Evolutionary conservation across 2,888 invertebrate genomes (phyloP), one percentile per base, ranked within the genome.

Genomic region (Oligia fasciuncula): DNA sequence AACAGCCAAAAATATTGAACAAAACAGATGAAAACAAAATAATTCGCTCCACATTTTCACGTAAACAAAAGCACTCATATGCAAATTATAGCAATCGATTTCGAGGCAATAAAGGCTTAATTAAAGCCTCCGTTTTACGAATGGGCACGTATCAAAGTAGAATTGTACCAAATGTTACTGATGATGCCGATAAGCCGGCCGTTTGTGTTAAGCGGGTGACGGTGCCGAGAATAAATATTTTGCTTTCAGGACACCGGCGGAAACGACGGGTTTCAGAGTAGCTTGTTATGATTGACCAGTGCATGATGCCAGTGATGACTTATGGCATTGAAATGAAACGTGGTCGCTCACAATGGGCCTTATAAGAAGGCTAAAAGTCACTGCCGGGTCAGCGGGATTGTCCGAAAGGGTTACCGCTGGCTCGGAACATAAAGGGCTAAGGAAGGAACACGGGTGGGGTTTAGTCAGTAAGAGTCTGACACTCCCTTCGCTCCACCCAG

Each of bases 21-120:
- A 80, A 80, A 84, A 75, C 80, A 81, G 69, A 79, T 84, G 83
- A 69, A 84, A 86, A 82, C 79, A 81, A 80, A 86, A 86, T 87
- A 84, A 89, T 85, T 81, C 81, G 14, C 65, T 76, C 29, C 46
- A 80, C 71, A 83, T 88, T 83, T 81, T 68, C 83, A 79, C 80
- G 76, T 80, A 81, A 81, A 78, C 81, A 80, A 84, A 89, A 84
- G 73, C 81, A 85, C 88, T 84, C 85, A 87, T 86, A 91, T 91
- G 90, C 87, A 91, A 91, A 92, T 90, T 85, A 88, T 88, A 76
- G 83, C 88, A 78, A 87, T 88, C 90, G 88, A 91, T 92, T 89
- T 86, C 77, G 81, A 85, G 78, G 85, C 88, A 89, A 90, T 91
- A 89, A 90, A 91, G 79, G 88, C 90, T 92, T 93, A 92, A 93